Evolutionary conservation across 2,888 invertebrate genomes (phyloP).

Genomic region (Anthrax anthrax): DNA sequence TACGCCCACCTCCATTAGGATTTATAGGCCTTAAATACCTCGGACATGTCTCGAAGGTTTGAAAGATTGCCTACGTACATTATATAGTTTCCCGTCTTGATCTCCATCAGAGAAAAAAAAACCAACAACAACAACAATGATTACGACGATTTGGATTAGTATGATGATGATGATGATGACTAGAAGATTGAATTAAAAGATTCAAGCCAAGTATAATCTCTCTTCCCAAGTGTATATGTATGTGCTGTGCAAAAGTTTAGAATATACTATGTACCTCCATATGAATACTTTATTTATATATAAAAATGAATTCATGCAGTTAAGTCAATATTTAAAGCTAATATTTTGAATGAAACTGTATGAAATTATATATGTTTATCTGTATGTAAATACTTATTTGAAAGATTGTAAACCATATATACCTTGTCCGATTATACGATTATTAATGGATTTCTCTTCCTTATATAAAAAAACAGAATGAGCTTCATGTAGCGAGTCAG

Average conservation of each 20-base stretch:
- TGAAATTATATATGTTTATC: no score
- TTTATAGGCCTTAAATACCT: slow-evolving; percentile 17
- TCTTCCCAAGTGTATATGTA: no score
- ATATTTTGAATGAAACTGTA: no score
- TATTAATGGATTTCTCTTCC: slow-evolving; percentile 17
- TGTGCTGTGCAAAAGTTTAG: no score
- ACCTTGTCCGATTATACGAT: slow-evolving; percentile 20
- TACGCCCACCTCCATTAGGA: slow-evolving; percentile 20
- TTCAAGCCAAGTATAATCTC: no score
- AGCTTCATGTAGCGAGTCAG: slow-evolving; percentile 15
- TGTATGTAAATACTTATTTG: no score
- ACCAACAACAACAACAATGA: not conserved
- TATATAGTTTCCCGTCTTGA: not conserved
- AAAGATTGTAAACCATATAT: slow-evolving; percentile 3
- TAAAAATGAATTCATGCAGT: slow-evolving; percentile 9
- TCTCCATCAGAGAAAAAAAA: no score
- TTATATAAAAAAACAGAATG: slow-evolving; percentile 4
- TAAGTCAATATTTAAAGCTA: no score
- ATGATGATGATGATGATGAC: not conserved
- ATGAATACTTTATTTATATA: slow-evolving; percentile 8
- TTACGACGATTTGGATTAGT: not conserved
- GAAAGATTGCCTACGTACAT: slow-evolving; percentile 6
- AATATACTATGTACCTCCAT: no score
- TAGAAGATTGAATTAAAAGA: not conserved
- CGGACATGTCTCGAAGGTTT: slow-evolving; percentile 11